A percentile compares a stretch with the other conserved stretches of the same genome.
Evolutionary conservation across 2,888 invertebrate genomes (phyloP).

Genomic region (Hecatera dysodea): DNA sequence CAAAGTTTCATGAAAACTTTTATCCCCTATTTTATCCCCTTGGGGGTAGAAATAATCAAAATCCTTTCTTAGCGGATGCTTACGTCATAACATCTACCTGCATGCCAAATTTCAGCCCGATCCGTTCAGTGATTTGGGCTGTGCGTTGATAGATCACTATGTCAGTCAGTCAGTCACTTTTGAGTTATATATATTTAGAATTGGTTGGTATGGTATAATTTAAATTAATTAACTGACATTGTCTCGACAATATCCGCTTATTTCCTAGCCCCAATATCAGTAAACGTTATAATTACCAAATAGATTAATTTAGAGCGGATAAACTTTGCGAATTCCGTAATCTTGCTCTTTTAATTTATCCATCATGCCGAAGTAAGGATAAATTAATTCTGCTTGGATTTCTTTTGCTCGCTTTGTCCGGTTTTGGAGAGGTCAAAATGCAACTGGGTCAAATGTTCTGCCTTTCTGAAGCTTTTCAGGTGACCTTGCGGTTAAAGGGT

Average conservation of each 20-base stretch:
- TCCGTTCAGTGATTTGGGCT: no score
- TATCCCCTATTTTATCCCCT: no score
- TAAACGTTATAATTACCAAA: slow-evolving; percentile 65
- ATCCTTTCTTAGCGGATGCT: no score
- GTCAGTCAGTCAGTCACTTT: no score
- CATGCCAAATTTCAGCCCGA: no score
- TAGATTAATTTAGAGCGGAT: slow-evolving; percentile 61
- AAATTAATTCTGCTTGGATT: slow-evolving; percentile 21
- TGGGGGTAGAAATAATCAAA: no score
- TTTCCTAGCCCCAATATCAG: slow-evolving; percentile 37
- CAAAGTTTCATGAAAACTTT: no score
- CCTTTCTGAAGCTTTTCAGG: not conserved
- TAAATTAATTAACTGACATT: no score
- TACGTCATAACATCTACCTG: no score
- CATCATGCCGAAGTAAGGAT: slow-evolving; percentile 42
- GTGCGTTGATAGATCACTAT: no score
- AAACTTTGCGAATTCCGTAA: slow-evolving; percentile 53
- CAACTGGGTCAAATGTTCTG: slow-evolving; percentile 34
- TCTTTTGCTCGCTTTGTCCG: not conserved
- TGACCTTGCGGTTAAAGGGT: not conserved
- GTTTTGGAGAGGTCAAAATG: slow-evolving; percentile 6
- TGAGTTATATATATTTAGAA: no score
- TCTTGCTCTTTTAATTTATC: slow-evolving; percentile 62
- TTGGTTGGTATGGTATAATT: no score
- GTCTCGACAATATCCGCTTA: slow-evolving; percentile 10